Evolutionary conservation across 2,888 invertebrate genomes (phyloP).

Genomic region (Cheilosia soror): DNA sequence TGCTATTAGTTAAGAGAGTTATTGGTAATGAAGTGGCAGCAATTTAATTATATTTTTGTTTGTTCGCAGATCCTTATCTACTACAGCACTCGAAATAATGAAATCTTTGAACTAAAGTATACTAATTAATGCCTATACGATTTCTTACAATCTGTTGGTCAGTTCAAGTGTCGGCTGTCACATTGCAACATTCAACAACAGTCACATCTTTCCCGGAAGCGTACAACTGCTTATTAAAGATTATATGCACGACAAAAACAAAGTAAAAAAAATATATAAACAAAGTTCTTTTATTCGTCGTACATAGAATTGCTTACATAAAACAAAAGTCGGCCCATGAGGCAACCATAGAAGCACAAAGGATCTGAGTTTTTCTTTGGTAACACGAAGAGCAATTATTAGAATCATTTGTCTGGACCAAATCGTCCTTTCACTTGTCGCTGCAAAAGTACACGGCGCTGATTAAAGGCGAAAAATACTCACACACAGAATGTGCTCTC

Average conservation of each 20-base stretch:
- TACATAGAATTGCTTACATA: background rate
- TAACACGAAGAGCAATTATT: constrained; percentile 44
- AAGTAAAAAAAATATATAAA: constrained; percentile 28
- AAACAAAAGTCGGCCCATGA: constrained; percentile 5
- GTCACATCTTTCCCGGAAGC: constrained; percentile 16
- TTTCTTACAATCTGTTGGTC: constrained; percentile 3
- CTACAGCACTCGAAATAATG: constrained; percentile 17
- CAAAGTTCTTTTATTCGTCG: background rate
- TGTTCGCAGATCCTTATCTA: background rate
- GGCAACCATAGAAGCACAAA: constrained; percentile 14
- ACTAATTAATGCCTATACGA: constrained; percentile 12
- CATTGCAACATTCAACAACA: constrained; percentile 14
- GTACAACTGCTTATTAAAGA: constrained; percentile 32
- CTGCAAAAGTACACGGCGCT: constrained; percentile 19
- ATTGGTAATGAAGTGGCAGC: background rate
- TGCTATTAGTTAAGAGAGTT: background rate
- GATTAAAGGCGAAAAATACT: constrained; percentile 19
- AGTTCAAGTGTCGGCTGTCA: constrained; percentile 39
- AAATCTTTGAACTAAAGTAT: background rate
- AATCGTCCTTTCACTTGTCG: constrained; percentile 43
- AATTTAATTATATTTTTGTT: background rate
- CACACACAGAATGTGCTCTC: background rate
- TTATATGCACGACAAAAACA: constrained; percentile 17
- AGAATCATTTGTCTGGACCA: constrained; percentile 47
- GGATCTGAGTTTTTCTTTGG: constrained; percentile 32